Evolutionary conservation across 2,888 invertebrate genomes (phyloP).

Genomic region (Mycalesis mineus): DNA sequence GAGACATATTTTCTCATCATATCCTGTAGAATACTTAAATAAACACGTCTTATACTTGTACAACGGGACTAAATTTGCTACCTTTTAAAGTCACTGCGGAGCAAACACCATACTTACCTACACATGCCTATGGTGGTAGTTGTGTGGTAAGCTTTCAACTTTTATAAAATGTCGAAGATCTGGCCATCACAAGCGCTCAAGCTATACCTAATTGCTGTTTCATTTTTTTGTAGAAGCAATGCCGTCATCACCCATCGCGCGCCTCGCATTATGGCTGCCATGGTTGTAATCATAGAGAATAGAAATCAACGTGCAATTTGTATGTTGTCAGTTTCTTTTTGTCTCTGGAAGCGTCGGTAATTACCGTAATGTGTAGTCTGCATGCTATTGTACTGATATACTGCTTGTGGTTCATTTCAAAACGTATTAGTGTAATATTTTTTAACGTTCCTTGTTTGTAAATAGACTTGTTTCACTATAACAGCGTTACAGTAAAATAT

Average conservation of each 20-base stretch:
- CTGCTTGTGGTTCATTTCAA: background rate
- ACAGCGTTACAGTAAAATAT: no score
- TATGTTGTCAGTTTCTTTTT: constrained; percentile 15
- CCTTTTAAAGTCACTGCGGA: no score
- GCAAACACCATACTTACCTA: no score
- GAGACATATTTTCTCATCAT: no score
- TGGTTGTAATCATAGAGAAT: constrained; percentile 16
- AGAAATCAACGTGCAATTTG: constrained; percentile 13
- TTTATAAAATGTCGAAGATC: no score
- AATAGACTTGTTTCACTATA: no score
- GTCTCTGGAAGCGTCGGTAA: constrained; percentile 7
- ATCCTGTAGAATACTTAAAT: no score
- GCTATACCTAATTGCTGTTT: constrained; percentile 27
- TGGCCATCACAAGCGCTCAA: no score
- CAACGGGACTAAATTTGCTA: no score
- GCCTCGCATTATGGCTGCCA: constrained; percentile 7
- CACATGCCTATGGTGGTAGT: no score
- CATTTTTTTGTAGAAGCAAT: constrained; percentile 23
- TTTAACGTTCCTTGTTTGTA: background rate
- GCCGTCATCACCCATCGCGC: constrained; percentile 25
- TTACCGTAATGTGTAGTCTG: background rate
- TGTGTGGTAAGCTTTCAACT: no score
- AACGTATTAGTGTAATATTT: background rate
- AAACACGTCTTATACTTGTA: no score
- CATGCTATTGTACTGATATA: background rate